These are phyloP conservation scores for Pseudachorutes palmiensis DNA, from an alignment of 1,140 invertebrate species.

Conservation along the genomic window DNA sequence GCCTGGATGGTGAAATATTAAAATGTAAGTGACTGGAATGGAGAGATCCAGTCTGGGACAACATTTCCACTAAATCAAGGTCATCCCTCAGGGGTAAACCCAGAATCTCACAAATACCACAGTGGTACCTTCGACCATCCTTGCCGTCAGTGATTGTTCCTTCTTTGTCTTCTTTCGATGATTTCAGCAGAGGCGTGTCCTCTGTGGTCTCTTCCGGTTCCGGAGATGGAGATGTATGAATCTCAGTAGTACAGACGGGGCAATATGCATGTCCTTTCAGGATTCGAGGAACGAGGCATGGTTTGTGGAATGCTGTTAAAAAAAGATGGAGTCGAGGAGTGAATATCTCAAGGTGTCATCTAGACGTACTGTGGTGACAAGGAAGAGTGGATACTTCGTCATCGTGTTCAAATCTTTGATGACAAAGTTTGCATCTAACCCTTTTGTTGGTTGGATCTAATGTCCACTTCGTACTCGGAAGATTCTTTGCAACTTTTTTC, in stretches of 20 bases:
- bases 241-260: neutral
- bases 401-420: neutral
- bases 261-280: neutral
- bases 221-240: neutral
- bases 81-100: neutral
- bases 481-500: neutral
- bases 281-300: neutral
- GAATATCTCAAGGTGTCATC: neutral
- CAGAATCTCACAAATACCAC: conserved; percentile 4
- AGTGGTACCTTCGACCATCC: neutral
- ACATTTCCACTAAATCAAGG: neutral
- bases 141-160: neutral
- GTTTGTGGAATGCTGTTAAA: conserved; percentile 2
- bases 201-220: neutral
- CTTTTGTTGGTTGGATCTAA: neutral
- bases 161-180: neutral
- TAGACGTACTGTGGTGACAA: neutral
- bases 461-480: neutral
- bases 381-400: neutral
- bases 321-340: neutral
- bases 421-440: neutral
- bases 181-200: neutral
- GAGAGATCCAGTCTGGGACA: neutral
- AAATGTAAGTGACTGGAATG: neutral
- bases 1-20: neutral